Conservation (phyloP, 2,113 vertebrate genomes). For the Phycodurus eques region DNA sequence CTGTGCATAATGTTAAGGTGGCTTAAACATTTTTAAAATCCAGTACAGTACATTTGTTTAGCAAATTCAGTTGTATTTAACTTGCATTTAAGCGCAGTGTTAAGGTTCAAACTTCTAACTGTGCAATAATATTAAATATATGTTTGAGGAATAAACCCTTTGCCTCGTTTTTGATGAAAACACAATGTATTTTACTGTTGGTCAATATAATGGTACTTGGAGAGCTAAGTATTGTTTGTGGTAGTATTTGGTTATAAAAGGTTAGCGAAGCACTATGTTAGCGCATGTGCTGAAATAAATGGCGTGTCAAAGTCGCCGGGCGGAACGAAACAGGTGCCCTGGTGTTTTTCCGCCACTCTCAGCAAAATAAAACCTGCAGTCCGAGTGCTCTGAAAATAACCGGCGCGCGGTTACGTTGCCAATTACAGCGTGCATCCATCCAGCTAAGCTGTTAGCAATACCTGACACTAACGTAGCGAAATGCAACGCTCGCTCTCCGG, state of each 20-base stretch:
- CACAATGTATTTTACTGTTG: background rate
- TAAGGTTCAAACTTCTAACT: too few relatives aligned
- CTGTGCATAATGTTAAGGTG: too few relatives aligned
- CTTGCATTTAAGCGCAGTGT: too few relatives aligned
- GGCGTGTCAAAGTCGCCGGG: constrained; percentile 27
- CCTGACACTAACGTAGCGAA: constrained; percentile 63
- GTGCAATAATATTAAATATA: too few relatives aligned
- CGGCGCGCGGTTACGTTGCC: constrained; percentile 30
- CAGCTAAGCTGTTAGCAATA: constrained; percentile 46
- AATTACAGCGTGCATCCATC: background rate
- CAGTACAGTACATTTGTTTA: too few relatives aligned
- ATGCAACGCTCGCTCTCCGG: constrained; percentile 52
- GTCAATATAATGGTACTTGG: background rate
- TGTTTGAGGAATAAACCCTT: too few relatives aligned
- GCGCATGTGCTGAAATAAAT: constrained; percentile 14
- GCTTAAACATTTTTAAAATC: too few relatives aligned
- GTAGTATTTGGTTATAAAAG: background rate
- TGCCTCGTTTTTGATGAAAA: too few relatives aligned
- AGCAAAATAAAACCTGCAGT: constrained; percentile 33
- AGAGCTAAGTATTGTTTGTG: background rate
- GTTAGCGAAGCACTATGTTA: background rate
- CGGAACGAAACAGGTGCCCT: constrained; percentile 56
- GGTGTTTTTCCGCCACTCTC: constrained; percentile 25
- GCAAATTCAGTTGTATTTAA: too few relatives aligned
- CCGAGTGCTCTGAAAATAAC: constrained; percentile 50